A percentile compares a stretch with the other conserved stretches of the same genome.
Conservation (phyloP, 2,113 vertebrate genomes). For the Colaptes auratus region DNA sequence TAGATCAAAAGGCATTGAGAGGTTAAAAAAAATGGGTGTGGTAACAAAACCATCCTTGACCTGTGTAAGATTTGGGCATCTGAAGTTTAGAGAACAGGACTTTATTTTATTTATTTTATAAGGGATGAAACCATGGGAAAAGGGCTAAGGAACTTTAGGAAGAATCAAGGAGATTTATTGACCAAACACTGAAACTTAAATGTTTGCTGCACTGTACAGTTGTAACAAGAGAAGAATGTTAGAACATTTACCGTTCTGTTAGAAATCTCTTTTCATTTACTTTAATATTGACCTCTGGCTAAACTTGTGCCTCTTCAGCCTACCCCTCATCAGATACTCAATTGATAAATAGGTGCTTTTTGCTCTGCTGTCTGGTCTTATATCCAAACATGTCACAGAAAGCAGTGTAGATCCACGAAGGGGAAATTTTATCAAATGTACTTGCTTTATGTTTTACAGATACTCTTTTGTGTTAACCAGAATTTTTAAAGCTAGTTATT, state of each 20-base stretch:
- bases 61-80: neutral
- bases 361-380: neutral
- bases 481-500: neutral
- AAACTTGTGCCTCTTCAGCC: neutral
- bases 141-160: neutral
- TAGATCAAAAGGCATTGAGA: constrained; percentile 31
- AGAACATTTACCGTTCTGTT: neutral
- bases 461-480: neutral
- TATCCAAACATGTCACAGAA: neutral
- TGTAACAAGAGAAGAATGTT: neutral
- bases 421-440: neutral
- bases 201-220: neutral
- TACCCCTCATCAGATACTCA: neutral
- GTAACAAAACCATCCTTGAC: constrained; percentile 17
- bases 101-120: neutral
- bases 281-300: neutral
- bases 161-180: neutral
- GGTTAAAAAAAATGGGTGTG: constrained; percentile 12
- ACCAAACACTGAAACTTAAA: neutral
- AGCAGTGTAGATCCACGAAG: neutral
- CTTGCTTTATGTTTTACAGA: neutral
- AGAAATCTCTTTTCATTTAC: neutral
- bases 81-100: neutral
- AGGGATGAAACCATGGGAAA: neutral
- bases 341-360: neutral